Evolutionary conservation across 2,113 vertebrate species (phyloP), one percentile per base, ranked within the genome.

Genomic region (Bungarus multicinctus): DNA sequence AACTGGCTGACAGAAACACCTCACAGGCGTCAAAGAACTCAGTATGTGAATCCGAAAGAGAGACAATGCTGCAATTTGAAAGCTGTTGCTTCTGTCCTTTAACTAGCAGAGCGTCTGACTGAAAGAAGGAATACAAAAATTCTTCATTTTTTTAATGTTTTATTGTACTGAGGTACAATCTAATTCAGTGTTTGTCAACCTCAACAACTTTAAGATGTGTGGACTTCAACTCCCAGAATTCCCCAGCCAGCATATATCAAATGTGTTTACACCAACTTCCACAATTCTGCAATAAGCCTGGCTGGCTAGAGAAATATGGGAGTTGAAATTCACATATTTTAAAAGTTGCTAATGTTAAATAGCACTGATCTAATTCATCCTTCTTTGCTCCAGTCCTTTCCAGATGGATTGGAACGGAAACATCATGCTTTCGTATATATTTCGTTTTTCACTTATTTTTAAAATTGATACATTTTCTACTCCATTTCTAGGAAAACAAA

Each of bases 1-100:
- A 98, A 91, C 96, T 98, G 94, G 98, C 98, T 0, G 98, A 98
- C 30, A 98, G 93, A 14, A 99, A 97, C 45, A 98, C 98, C 92
- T 99, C 99, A 0, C 97, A 98, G 94, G 99, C 99, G 1, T 99
- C 99, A 7, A 98, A 99, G 95, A 99, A 99, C 93, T 99, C 99
- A 0, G 98, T 98, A 96, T 98, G 98, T 0, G 99, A 99, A 0
- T 99, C 99, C 0, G 98, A 98, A 54, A 98, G 97, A 0, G 99
- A 99, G 64, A 98, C 97, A 52, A 98, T 53, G 16, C 96, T 97
- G 97, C 91, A 97, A 96, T 96, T 97, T 93, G 95, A 96, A 95
- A 97, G 57, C 97, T 98, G 92, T 81, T 97, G 97, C 94, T 97
- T 97, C 3, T 94, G 95, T 91, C 98, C 98, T 97, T 97, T 97